Conservation (phyloP, 2,113 vertebrate species). For the Sinocyclocheilus anophthalmus region DNA sequence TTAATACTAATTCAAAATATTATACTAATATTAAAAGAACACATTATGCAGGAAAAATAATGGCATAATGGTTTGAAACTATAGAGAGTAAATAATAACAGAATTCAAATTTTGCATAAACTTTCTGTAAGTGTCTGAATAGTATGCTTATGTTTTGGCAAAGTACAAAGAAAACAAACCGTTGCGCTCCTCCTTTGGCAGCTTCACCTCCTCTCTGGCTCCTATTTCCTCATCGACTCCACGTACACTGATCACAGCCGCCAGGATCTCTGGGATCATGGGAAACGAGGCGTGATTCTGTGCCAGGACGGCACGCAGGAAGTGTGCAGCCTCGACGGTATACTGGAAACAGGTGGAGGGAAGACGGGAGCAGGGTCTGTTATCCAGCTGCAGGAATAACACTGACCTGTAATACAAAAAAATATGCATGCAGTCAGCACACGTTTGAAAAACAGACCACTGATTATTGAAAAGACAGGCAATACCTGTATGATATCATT, state of each 20-base stretch:
- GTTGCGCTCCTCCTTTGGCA: slow-evolving; percentile 55
- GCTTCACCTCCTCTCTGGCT: slow-evolving; percentile 45
- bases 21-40: no score
- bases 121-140: background rate
- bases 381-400: slow-evolving; percentile 83
- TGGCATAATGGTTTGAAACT: no score
- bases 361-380: slow-evolving; percentile 71
- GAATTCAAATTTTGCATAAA: no score
- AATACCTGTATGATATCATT: background rate
- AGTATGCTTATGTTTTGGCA: background rate
- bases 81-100: background rate
- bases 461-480: background rate
- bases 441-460: background rate
- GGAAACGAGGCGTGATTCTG: slow-evolving; percentile 61
- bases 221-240: slow-evolving; percentile 75
- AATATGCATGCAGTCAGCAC: slow-evolving; percentile 14
- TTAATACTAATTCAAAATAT: no score
- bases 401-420: slow-evolving; percentile 74
- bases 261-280: slow-evolving; percentile 60
- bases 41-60: background rate
- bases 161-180: slow-evolving; percentile 58
- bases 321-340: slow-evolving; percentile 74
- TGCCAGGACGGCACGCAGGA: slow-evolving; percentile 73
- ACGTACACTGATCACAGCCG: slow-evolving; percentile 71
- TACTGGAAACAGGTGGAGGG: slow-evolving; percentile 72